Evolutionary conservation across 1,140 invertebrate genomes (phyloP).

Genomic region (Psilanteris sp.): DNA sequence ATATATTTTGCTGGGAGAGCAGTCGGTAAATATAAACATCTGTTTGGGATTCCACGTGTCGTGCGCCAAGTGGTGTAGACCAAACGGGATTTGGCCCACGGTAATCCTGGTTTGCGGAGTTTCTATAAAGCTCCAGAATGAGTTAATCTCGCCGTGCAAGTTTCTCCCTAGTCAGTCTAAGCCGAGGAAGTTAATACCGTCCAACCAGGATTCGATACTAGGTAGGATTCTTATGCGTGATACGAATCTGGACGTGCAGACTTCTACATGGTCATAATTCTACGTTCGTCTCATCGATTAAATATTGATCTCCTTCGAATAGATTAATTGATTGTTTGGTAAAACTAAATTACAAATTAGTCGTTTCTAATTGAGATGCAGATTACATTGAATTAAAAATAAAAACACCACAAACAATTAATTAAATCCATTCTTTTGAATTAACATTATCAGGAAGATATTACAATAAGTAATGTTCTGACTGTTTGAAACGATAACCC

Average conservation of each 20-base stretch:
- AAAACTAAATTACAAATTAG: no score
- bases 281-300: no score
- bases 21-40: constrained; percentile 70
- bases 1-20: constrained; percentile 23
- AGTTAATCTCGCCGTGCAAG: constrained; percentile 72
- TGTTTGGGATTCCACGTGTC: constrained; percentile 71
- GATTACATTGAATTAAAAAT: no score
- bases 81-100: constrained; percentile 61
- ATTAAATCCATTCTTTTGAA: no score
- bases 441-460: no score
- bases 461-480: no score
- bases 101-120: constrained; percentile 69
- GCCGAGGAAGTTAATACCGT: constrained; percentile 70
- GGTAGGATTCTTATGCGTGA: constrained; percentile 47
- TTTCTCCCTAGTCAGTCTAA: constrained; percentile 69
- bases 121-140: constrained; percentile 72
- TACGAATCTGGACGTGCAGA: constrained; percentile 56
- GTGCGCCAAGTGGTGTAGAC: constrained; percentile 57
- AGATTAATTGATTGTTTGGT: no score
- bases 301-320: no score
- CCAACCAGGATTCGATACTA: constrained; percentile 49
- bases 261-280: constrained; percentile 24
- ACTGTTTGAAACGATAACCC: no score
- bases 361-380: no score
- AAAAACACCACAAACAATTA: no score